Conservation (phyloP, 2,888 invertebrate species). For the Lasius fuliginosus region DNA sequence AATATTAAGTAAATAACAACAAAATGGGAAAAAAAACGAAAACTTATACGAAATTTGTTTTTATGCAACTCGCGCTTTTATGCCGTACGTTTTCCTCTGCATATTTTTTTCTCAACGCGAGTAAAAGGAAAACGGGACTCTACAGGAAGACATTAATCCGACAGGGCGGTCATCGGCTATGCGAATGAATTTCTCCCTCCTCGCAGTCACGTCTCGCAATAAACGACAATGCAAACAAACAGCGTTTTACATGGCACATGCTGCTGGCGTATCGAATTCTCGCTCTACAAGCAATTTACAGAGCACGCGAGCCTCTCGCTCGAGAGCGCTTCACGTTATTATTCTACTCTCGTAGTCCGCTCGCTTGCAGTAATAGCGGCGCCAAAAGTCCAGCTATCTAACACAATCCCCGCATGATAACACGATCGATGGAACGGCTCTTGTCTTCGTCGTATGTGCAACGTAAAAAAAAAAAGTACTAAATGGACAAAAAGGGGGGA, state of each 20-base stretch:
- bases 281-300: constrained; percentile 53
- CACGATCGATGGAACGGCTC: constrained; percentile 29
- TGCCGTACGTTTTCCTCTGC: not conserved
- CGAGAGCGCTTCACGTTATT: constrained; percentile 44
- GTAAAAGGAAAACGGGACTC: not conserved
- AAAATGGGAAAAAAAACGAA: not conserved
- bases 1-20: not conserved
- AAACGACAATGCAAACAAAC: constrained; percentile 58
- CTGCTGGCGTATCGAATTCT: constrained; percentile 48
- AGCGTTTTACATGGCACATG: constrained; percentile 53
- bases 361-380: constrained; percentile 26
- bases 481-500: not conserved
- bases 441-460: not conserved
- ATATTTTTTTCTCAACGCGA: not conserved
- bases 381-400: constrained; percentile 46
- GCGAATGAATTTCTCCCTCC: constrained; percentile 47
- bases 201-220: constrained; percentile 51
- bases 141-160: constrained; percentile 39
- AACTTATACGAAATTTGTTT: not conserved
- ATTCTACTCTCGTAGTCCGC: constrained; percentile 33
- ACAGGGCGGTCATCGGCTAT: constrained; percentile 37
- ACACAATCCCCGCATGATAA: constrained; percentile 40
- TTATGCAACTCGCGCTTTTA: not conserved
- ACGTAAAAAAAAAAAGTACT: not conserved
- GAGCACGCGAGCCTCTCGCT: constrained; percentile 37